These are phyloP conservation scores for Rhynchophorus ferrugineus DNA, from an alignment of 1,140 invertebrate genomes.

Conservation along the genomic window DNA sequence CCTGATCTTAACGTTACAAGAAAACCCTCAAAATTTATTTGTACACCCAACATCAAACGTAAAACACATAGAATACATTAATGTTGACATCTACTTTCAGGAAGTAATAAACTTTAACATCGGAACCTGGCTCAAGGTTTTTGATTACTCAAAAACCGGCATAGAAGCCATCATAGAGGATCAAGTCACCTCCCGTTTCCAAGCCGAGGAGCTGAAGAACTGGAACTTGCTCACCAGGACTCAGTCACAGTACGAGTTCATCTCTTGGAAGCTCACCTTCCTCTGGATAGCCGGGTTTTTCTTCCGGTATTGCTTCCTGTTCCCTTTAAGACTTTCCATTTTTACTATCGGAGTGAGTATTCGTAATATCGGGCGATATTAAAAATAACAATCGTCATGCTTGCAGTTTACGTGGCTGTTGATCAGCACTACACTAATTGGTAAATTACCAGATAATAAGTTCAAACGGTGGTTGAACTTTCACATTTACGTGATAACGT, in stretches of 20 bases:
- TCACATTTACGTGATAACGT: conserved; percentile 58
- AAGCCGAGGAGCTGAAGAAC: conserved; percentile 86
- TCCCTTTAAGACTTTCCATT: conserved; percentile 75
- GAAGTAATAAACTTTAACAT: conserved; percentile 62
- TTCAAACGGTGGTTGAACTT: conserved; percentile 59
- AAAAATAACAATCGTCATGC: too few species aligned
- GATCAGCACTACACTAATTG: conserved; percentile 54
- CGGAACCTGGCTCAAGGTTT: conserved; percentile 58
- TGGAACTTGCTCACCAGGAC: conserved; percentile 93
- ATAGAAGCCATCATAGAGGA: conserved; percentile 94
- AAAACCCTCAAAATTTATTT: too few species aligned
- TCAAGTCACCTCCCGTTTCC: conserved; percentile 89
- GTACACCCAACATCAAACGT: too few species aligned
- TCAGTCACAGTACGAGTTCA: conserved; percentile 83
- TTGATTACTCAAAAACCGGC: conserved; percentile 78
- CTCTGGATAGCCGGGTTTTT: conserved; percentile 89
- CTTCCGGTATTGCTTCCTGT: conserved; percentile 77
- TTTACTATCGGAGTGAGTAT: conserved; percentile 78
- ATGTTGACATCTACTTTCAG: conserved; percentile 19
- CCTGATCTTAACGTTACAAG: too few species aligned
- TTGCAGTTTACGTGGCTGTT: conserved; percentile 41
- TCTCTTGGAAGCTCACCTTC: conserved; percentile 80
- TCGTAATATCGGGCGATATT: neutral
- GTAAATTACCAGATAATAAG: conserved; percentile 52
- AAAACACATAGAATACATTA: too few species aligned